A percentile compares a stretch with the other conserved stretches of the same genome.
These are phyloP conservation scores for Dasypus novemcinctus DNA, from an alignment of 2,113 vertebrate species.

Conservation along the genomic window DNA sequence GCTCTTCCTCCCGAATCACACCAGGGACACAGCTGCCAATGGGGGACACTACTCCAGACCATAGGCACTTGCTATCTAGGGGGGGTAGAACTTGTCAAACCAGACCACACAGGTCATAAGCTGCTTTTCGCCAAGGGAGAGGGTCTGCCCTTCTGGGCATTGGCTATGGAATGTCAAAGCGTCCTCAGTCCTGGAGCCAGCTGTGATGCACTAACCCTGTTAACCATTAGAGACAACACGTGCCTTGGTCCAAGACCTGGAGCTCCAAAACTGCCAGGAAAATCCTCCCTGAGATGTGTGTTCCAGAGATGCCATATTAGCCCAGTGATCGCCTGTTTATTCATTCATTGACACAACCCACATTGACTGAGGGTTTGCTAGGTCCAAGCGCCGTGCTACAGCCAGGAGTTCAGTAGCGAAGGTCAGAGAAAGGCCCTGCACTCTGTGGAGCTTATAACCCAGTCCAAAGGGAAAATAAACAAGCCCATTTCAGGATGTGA, in stretches of 20 bases:
- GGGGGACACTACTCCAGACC: not conserved
- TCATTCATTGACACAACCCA: not conserved
- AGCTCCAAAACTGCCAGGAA: not conserved
- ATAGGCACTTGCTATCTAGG: rapidly evolving
- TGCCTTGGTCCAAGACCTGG: not conserved
- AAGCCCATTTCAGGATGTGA: not conserved
- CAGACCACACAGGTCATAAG: too few relatives aligned
- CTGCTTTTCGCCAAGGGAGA: not conserved
- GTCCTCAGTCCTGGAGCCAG: not conserved
- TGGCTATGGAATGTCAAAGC: not conserved
- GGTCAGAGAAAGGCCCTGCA: not conserved
- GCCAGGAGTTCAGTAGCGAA: not conserved
- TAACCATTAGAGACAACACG: not conserved
- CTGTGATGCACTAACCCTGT: not conserved
- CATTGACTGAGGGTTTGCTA: not conserved
- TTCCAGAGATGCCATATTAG: not conserved
- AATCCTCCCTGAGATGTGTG: not conserved
- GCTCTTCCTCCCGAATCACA: not conserved
- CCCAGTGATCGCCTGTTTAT: not conserved
- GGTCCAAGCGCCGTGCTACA: not conserved
- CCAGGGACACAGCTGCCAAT: not conserved
- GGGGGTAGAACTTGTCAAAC: not conserved
- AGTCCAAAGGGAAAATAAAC: not conserved
- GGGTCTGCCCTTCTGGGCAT: not conserved
- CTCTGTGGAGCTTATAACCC: not conserved